phyloP scores from a whole-genome alignment of 2,797 vertebrate genomes.

The Odontamblyopus lacepedii region DNA sequence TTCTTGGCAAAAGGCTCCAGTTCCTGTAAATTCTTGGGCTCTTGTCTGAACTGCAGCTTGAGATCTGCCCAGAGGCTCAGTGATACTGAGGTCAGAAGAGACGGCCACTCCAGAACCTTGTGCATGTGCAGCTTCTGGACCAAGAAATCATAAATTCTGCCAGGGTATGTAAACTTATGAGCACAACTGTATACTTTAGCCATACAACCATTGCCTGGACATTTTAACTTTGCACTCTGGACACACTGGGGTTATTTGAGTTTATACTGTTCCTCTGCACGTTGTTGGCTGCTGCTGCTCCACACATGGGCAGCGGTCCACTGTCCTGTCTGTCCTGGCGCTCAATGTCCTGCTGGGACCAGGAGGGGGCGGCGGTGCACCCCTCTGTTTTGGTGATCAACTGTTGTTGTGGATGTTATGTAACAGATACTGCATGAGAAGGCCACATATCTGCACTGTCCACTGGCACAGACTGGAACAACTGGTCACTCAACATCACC shows the following conservation, averaged over 20 bases:
- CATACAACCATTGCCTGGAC: too few species aligned
- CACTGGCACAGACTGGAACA: conserved; percentile 14
- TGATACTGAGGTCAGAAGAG: too few species aligned
- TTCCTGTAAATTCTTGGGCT: too few species aligned
- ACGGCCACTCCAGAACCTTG: too few species aligned
- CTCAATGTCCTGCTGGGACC: conserved; percentile 40
- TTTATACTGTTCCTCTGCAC: conserved; percentile 18
- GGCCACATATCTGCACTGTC: conserved; percentile 45
- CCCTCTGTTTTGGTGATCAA: conserved; percentile 56
- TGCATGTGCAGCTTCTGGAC: too few species aligned
- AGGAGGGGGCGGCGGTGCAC: conserved; percentile 17
- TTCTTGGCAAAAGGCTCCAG: too few species aligned
- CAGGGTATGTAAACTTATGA: too few species aligned
- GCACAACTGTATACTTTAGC: too few species aligned
- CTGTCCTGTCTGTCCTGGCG: conserved; percentile 17
- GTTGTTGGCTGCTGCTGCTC: conserved; percentile 19
- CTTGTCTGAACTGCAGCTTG: too few species aligned
- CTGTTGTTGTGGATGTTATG: conserved; percentile 56
- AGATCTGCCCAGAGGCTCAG: too few species aligned
- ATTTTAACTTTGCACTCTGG: too few species aligned
- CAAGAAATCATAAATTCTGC: too few species aligned
- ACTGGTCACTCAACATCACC: conserved; percentile 5
- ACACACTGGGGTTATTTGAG: conserved; percentile 6
- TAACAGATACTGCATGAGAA: conserved; percentile 41
- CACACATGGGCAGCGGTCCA: conserved; percentile 18